A percentile compares a stretch with the other conserved stretches of the same genome.
Conservation (phyloP, 2,888 invertebrate genomes). For the Chaitophorus viminalis region DNA sequence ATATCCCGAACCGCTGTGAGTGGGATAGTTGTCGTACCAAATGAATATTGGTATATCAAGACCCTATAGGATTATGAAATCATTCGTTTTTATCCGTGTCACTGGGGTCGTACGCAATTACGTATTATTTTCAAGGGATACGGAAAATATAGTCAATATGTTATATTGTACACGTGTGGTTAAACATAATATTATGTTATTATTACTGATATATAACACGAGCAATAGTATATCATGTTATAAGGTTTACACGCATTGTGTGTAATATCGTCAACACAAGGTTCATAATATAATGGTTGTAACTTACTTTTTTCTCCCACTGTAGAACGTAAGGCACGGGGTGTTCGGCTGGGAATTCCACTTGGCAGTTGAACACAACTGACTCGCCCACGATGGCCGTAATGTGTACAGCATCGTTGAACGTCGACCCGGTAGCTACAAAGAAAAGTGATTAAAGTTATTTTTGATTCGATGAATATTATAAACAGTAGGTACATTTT, state of each 20-base stretch:
- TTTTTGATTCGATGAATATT: background rate
- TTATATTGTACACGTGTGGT: background rate
- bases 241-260: background rate
- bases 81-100: background rate
- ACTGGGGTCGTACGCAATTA: background rate
- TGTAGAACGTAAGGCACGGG: conserved; percentile 97
- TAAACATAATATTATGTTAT: too few species aligned
- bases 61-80: conserved; percentile 73
- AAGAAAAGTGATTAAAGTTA: background rate
- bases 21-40: conserved; percentile 97
- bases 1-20: conserved; percentile 94
- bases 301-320: conserved; percentile 96
- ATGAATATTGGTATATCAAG: conserved; percentile 97
- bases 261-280: background rate
- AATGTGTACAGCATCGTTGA: conserved; percentile 94
- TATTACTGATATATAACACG: too few species aligned
- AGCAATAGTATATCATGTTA: background rate
- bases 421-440: conserved; percentile 60
- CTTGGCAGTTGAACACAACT: conserved; percentile 97
- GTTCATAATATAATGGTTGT: background rate
- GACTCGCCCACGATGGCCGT: conserved; percentile 97
- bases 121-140: too few species aligned
- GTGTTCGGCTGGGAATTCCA: conserved; percentile 95
- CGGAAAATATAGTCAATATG: too few species aligned
- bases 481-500: background rate